A percentile compares a stretch with the other conserved stretches of the same genome.
These are phyloP conservation scores for Zaprionus taronus DNA, from an alignment of 1,140 invertebrate genomes.

Conservation along the genomic window DNA sequence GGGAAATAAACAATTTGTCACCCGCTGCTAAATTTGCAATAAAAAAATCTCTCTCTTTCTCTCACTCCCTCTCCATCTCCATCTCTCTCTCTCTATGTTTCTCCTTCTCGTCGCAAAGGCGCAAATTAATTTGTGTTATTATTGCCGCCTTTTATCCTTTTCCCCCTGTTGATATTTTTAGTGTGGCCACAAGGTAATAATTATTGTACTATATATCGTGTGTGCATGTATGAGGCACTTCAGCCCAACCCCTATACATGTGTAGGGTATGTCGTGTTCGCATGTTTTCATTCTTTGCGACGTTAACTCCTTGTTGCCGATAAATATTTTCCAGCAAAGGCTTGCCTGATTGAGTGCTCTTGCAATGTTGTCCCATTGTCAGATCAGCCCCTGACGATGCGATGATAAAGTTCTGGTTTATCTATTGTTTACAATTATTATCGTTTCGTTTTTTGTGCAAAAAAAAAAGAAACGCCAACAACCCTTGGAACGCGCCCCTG, in stretches of 20 bases:
- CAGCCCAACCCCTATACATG: constrained; percentile 23
- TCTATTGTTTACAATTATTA: constrained; percentile 59
- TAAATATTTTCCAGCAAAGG: constrained; percentile 34
- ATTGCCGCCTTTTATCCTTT: constrained; percentile 59
- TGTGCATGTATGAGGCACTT: background rate
- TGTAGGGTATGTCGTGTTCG: background rate
- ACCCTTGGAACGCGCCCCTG: constrained; percentile 29
- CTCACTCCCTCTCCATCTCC: background rate
- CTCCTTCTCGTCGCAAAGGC: background rate
- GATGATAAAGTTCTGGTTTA: constrained; percentile 49
- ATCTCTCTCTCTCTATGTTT: background rate
- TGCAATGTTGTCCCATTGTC: constrained; percentile 17
- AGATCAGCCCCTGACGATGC: constrained; percentile 29
- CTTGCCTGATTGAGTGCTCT: constrained; percentile 60
- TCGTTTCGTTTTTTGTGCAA: constrained; percentile 20
- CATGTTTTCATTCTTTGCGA: constrained; percentile 3
- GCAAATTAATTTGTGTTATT: constrained; percentile 69
- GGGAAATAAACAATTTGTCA: constrained; percentile 70
- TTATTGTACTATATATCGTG: constrained; percentile 29
- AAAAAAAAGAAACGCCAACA: constrained; percentile 32
- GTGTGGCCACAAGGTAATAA: constrained; percentile 64
- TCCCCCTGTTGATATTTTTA: constrained; percentile 63
- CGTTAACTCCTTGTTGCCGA: constrained; percentile 41
- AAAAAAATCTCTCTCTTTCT: constrained; percentile 66
- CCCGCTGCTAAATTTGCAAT: constrained; percentile 69